Conservation (phyloP, 2,113 vertebrate genomes). For the Urocolius indicus region DNA sequence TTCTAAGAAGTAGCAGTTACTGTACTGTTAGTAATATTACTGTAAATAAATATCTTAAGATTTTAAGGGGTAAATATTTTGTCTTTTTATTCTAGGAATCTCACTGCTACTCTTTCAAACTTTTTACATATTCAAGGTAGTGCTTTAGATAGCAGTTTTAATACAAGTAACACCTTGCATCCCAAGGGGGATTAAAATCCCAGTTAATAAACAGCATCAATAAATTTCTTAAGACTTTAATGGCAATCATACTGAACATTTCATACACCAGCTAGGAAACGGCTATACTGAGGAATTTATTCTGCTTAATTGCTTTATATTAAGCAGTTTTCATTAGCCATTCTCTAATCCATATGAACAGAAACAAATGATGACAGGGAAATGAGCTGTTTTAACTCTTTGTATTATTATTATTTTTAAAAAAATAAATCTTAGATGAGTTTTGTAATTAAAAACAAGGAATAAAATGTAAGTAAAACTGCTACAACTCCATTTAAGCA, state of each 20-base stretch:
- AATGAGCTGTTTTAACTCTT: not conserved
- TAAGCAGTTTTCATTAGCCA: slow-evolving; percentile 19
- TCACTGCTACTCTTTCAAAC: slow-evolving; percentile 50
- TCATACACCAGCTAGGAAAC: not conserved
- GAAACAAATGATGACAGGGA: not conserved
- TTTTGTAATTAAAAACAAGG: not conserved
- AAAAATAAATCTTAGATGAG: not conserved
- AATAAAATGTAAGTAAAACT: not conserved
- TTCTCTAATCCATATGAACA: not conserved
- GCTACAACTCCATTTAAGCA: slow-evolving; percentile 16
- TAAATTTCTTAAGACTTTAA: slow-evolving; percentile 57
- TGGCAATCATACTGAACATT: not conserved
- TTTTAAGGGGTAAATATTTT: slow-evolving; percentile 65
- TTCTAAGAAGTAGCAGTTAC: slow-evolving; percentile 67
- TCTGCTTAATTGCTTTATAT: slow-evolving; percentile 34
- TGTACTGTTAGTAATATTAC: slow-evolving; percentile 69
- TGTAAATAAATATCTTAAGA: slow-evolving; percentile 75
- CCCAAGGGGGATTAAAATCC: slow-evolving; percentile 48
- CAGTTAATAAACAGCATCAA: slow-evolving; percentile 58
- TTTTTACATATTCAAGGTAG: slow-evolving; percentile 57
- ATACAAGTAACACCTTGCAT: slow-evolving; percentile 47
- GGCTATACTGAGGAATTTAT: slow-evolving; percentile 18
- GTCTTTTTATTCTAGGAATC: not conserved
- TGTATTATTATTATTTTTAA: not conserved
- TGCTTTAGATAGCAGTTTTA: slow-evolving; percentile 45